Conservation (phyloP, 92 coral and sea anemone species). For the Bergia puertoricense region DNA sequence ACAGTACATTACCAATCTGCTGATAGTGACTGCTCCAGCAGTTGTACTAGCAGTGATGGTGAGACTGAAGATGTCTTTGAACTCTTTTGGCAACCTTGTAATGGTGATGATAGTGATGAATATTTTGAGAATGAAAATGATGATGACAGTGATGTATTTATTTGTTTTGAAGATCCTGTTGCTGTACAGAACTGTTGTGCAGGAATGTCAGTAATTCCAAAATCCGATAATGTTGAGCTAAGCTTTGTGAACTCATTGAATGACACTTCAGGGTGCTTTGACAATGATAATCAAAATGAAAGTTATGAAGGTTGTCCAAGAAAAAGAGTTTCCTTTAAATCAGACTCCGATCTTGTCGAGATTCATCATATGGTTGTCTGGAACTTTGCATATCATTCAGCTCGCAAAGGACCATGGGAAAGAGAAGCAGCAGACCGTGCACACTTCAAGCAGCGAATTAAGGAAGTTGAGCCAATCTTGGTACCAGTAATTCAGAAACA, state of each 20-base stretch:
- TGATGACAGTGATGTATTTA: constrained; percentile 29
- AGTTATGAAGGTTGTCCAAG: background rate
- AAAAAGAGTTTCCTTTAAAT: constrained; percentile 74
- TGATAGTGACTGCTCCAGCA: constrained; percentile 5
- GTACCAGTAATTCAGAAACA: constrained; percentile 70
- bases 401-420: constrained; percentile 92
- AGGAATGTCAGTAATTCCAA: background rate
- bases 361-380: constrained; percentile 75
- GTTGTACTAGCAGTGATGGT: constrained; percentile 6
- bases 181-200: constrained; percentile 1
- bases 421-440: constrained; percentile 76
- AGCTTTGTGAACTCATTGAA: background rate
- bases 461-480: constrained; percentile 65
- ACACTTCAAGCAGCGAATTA: constrained; percentile 80
- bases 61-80: constrained; percentile 41
- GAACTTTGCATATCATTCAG: constrained; percentile 87
- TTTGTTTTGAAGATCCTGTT: constrained; percentile 19
- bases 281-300: background rate
- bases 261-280: background rate
- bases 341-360: constrained; percentile 61
- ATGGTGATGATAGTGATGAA: background rate
- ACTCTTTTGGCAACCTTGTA: constrained; percentile 28
- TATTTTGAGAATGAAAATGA: background rate
- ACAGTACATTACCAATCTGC: constrained; percentile 13
- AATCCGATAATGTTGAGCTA: background rate